Conservation (phyloP, 2,113 vertebrate species). For the Dipodomys merriami region DNA sequence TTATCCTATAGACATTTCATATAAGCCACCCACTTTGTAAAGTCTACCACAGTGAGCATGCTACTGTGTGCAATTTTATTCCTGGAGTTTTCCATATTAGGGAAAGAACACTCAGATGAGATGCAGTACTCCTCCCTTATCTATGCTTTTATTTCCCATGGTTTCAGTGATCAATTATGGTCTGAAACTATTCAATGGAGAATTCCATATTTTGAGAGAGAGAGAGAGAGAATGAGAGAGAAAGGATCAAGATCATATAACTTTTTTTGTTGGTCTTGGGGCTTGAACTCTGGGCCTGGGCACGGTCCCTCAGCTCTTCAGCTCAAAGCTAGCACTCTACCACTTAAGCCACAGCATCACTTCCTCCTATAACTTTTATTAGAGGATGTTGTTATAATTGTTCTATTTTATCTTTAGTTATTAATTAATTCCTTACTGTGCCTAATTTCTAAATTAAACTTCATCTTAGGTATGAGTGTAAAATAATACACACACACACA, state of each 20-base stretch:
- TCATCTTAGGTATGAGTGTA: neutral
- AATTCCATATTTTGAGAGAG: neutral
- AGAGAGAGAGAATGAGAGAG: neutral
- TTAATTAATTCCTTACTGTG: neutral
- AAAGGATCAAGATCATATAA: too few species aligned
- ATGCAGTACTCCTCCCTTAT: neutral
- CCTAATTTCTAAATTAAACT: neutral
- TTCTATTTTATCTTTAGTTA: neutral
- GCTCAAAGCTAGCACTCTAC: too few species aligned
- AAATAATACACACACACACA: neutral
- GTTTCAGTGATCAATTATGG: neutral
- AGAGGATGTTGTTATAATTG: neutral
- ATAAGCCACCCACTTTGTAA: neutral
- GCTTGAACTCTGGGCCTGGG: too few species aligned
- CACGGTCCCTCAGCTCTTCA: too few species aligned
- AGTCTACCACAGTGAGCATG: neutral
- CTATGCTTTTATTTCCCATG: neutral
- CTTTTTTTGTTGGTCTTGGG: neutral
- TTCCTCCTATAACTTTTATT: neutral
- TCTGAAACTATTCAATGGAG: neutral
- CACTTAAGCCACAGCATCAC: too few species aligned
- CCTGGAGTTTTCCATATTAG: neutral
- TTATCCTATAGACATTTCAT: neutral
- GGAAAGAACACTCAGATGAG: neutral
- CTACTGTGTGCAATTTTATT: neutral